Evolutionary conservation across 1,140 invertebrate species (phyloP).

Genomic region (Apolygus lucorum): DNA sequence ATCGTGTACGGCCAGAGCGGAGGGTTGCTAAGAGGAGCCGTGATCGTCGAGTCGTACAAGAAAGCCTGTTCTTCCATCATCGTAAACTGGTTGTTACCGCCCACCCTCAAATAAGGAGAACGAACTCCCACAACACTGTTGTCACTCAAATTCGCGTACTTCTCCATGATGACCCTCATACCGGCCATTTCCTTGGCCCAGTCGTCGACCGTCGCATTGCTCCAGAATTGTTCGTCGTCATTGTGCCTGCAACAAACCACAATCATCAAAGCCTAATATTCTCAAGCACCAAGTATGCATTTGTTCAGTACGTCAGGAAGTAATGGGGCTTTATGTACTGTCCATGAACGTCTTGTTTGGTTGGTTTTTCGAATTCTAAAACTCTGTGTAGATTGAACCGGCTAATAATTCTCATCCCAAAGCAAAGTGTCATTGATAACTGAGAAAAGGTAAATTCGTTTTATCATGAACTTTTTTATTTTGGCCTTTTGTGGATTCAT

Average conservation of each 20-base stretch:
- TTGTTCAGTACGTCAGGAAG: too few species aligned
- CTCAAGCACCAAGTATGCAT: too few species aligned
- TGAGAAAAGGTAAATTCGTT: too few species aligned
- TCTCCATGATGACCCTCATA: slow-evolving; percentile 85
- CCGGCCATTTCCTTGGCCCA: slow-evolving; percentile 97
- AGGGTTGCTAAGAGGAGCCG: slow-evolving; percentile 81
- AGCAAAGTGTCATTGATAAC: too few species aligned
- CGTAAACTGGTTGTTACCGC: slow-evolving; percentile 93
- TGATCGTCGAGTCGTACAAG: slow-evolving; percentile 91
- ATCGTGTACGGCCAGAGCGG: slow-evolving; percentile 96
- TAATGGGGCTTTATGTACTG: too few species aligned
- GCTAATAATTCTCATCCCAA: too few species aligned
- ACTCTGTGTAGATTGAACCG: too few species aligned
- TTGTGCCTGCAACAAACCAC: slow-evolving; percentile 64
- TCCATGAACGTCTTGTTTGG: too few species aligned
- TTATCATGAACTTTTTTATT: too few species aligned
- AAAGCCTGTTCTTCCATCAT: slow-evolving; percentile 98
- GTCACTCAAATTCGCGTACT: slow-evolving; percentile 86
- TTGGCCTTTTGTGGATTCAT: too few species aligned
- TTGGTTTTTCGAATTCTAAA: too few species aligned
- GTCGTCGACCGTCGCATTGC: slow-evolving; percentile 81
- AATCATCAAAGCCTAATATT: too few species aligned
- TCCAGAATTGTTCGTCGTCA: slow-evolving; percentile 89
- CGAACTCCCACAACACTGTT: slow-evolving; percentile 90
- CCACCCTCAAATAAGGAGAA: slow-evolving; percentile 84